Percentiles rank a stretch among this genome's conserved stretches.
These are phyloP conservation scores for Miltochrista miniata DNA, from an alignment of 2,888 invertebrate species.

Conservation along the genomic window DNA sequence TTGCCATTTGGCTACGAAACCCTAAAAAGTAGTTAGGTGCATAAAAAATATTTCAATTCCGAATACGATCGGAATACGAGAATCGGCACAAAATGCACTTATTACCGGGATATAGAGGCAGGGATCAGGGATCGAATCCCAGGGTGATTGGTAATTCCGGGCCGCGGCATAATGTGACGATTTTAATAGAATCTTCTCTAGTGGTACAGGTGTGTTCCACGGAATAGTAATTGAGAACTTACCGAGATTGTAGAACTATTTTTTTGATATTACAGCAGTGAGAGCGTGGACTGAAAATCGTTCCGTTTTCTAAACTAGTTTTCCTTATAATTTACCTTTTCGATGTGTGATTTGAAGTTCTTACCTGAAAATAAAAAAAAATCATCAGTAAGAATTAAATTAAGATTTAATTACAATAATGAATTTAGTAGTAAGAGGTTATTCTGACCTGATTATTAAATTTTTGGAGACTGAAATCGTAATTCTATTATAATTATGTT, in stretches of 20 bases:
- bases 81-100: constrained; percentile 51
- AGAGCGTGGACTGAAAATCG: too few species aligned
- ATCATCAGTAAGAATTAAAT: too few species aligned
- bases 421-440: too few species aligned
- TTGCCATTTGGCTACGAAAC: too few species aligned
- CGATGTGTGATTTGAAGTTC: constrained; percentile 5
- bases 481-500: too few species aligned
- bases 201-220: constrained; percentile 25
- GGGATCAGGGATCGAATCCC: constrained; percentile 62
- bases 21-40: too few species aligned
- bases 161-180: constrained; percentile 57
- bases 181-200: constrained; percentile 50
- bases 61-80: constrained; percentile 24
- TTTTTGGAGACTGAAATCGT: too few species aligned
- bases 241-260: not conserved
- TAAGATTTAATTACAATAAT: too few species aligned
- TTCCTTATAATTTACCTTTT: too few species aligned
- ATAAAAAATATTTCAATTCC: constrained; percentile 30
- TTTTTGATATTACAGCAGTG: not conserved
- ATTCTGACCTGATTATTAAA: too few species aligned
- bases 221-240: not conserved
- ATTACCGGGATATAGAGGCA: constrained; percentile 41
- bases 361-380: constrained; percentile 49
- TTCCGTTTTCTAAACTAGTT: too few species aligned
- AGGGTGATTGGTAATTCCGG: constrained; percentile 70